Evolutionary conservation across 2,113 vertebrate species (phyloP).

Genomic region (Platichthys flesus): DNA sequence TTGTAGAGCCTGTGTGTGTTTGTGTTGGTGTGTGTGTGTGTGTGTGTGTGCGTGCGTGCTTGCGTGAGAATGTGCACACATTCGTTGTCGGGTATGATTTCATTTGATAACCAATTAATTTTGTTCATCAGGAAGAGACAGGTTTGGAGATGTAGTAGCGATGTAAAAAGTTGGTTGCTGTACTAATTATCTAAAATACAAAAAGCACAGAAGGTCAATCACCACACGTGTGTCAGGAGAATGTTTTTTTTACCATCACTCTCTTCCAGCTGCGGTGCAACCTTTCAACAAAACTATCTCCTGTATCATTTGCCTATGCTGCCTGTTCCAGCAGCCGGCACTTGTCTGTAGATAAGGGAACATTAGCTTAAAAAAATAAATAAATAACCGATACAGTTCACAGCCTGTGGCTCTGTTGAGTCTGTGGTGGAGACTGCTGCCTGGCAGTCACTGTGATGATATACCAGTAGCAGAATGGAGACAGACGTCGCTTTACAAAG

Average conservation of each 20-base stretch:
- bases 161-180: neutral
- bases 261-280: too few species aligned
- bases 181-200: neutral
- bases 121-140: neutral
- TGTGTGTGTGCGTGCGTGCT: too few species aligned
- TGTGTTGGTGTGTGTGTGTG: too few species aligned
- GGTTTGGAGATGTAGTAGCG: neutral
- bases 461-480: neutral
- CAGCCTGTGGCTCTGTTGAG: neutral
- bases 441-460: neutral
- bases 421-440: neutral
- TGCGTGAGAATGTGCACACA: neutral
- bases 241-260: too few species aligned
- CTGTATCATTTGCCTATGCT: neutral
- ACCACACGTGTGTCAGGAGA: neutral
- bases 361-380: neutral
- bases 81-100: neutral
- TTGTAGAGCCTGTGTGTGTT: neutral
- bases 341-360: conserved; percentile 1
- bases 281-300: neutral
- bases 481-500: neutral
- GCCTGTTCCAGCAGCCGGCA: conserved; percentile 3
- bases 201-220: neutral
- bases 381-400: neutral
- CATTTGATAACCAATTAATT: neutral